Base-by-base conservation (phyloP, 2,888 invertebrate species). In the Byasa hedistus region DNA sequence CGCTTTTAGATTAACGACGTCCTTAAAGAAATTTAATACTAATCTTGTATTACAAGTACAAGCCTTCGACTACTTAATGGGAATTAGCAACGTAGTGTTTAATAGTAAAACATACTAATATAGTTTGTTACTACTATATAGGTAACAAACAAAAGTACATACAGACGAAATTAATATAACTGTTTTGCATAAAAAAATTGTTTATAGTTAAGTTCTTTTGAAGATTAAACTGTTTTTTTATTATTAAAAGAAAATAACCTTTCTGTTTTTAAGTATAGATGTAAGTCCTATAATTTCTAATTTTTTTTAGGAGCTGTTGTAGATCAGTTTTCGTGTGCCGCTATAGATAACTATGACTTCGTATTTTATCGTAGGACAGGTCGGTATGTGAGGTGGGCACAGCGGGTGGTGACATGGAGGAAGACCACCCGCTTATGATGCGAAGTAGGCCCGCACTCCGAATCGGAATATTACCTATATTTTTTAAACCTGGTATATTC, bases 371-470 rank as follows among this genome's bases (percentile, higher is more conserved):
- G 74, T 71, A 75, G 72, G 79, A 79, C 79, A 78, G 79, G 76
- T 75, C 74, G 80, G 80, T 79, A 81, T 80, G 83, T 79, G 78
- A 73, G 73, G 75, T 71, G 72, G 74, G 69, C 85, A 65, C 86
- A 79, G 83, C 83, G 77, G 84, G 83, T 76, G 74, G 78, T 79
- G 72, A 73, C 75, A 77, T 78, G 78, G 73, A 72, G 73, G 65
- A 69, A 76, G 85, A 87, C 86, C 87, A 86, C 85, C 87, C 84
- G 82, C 77, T 74, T 78, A 73, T 77, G 60, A 23, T 74, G 74
- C 75, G 80, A 78, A 73, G 76, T 78, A 71, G 74, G 72, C 72
- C 72, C 73, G 73, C 65, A 68, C 67, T 55, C 32, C 48, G 39
- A 36, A 60, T 36, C 27, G 36, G 59, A 60, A 65, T 44, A 67